Conservation (phyloP, 2,113 vertebrate genomes). For the Bos taurus region DNA sequence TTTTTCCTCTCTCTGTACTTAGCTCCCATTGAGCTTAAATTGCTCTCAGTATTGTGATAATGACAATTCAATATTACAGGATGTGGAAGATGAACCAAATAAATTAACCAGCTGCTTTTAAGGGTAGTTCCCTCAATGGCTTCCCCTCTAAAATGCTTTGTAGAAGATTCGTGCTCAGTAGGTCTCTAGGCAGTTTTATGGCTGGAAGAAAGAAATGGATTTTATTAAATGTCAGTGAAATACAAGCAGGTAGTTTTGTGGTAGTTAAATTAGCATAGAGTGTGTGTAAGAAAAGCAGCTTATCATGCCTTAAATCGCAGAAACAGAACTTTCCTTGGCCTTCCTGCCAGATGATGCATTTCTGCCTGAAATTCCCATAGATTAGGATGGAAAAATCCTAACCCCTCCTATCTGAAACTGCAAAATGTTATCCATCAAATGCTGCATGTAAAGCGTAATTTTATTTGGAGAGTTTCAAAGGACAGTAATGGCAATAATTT, state of each 20-base stretch:
- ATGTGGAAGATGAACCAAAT: slow-evolving; percentile 68
- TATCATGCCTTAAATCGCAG: slow-evolving; percentile 13
- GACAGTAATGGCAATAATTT: neutral
- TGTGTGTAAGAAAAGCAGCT: slow-evolving; percentile 20
- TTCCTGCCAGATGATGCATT: slow-evolving; percentile 18
- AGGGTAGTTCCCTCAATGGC: slow-evolving; percentile 28
- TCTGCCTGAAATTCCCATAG: slow-evolving; percentile 20
- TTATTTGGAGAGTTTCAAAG: neutral
- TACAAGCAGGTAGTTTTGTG: slow-evolving; percentile 15
- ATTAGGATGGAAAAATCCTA: neutral
- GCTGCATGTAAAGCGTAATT: too few species aligned
- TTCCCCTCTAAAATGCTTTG: slow-evolving; percentile 39
- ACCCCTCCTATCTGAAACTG: neutral
- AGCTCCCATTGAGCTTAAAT: slow-evolving; percentile 73
- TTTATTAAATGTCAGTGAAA: slow-evolving; percentile 52
- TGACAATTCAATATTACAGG: slow-evolving; percentile 69
- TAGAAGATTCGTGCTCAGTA: slow-evolving; percentile 51
- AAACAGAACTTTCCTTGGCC: neutral
- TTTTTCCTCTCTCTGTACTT: slow-evolving; percentile 57
- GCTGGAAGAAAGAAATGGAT: slow-evolving; percentile 59
- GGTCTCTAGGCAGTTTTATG: slow-evolving; percentile 46
- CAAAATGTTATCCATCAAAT: neutral
- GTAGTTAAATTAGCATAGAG: slow-evolving; percentile 59
- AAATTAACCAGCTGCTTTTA: slow-evolving; percentile 72
- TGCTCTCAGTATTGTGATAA: slow-evolving; percentile 70